Evolutionary conservation across 2,113 vertebrate species (phyloP).

Genomic region (Aix galericulata): DNA sequence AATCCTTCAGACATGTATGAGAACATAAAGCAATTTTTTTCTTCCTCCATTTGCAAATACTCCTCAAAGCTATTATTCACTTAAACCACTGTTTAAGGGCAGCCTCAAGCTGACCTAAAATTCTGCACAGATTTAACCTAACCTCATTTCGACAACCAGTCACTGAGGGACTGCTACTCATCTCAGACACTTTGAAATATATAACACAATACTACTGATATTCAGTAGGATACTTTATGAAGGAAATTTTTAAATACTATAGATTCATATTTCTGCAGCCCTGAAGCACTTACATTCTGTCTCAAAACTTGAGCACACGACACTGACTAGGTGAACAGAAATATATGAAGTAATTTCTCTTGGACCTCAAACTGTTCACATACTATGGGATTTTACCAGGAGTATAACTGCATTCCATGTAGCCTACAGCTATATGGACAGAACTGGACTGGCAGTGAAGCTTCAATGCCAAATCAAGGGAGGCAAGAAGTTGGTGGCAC

Average conservation of each 20-base stretch:
- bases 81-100: not conserved
- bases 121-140: not conserved
- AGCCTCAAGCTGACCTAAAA: not conserved
- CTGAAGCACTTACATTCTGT: not conserved
- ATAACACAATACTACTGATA: not conserved
- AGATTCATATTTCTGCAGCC: not conserved
- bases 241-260: not conserved
- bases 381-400: fast-evolving
- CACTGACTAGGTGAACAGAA: not conserved
- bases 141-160: not conserved
- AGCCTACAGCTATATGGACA: not conserved
- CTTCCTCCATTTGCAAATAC: not conserved
- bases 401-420: not conserved
- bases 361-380: not conserved
- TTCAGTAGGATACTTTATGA: not conserved
- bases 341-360: fast-evolving
- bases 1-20: not conserved
- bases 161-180: not conserved
- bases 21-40: not conserved
- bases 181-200: not conserved
- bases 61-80: not conserved
- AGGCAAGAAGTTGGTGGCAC: not conserved
- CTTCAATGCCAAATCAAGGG: not conserved
- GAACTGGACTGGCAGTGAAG: not conserved
- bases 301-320: not conserved